These are phyloP conservation scores for Cyprinus carpio DNA, from an alignment of 2,113 vertebrate genomes.

Conservation along the genomic window DNA sequence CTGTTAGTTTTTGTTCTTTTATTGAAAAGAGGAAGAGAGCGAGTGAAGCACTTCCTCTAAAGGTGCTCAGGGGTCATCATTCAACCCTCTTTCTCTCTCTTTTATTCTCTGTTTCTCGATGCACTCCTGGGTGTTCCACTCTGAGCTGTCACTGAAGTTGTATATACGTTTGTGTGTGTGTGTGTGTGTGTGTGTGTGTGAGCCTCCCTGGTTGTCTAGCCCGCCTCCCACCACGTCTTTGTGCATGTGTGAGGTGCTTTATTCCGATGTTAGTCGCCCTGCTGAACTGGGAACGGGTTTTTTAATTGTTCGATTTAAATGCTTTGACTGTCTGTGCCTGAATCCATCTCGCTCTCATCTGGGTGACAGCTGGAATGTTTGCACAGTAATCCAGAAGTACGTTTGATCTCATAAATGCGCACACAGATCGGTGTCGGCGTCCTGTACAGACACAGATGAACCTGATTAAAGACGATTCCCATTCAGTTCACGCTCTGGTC, in stretches of 20 bases:
- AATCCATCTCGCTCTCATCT: conserved; percentile 3
- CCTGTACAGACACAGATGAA: conserved; percentile 1
- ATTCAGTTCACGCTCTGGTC: conserved; percentile 24
- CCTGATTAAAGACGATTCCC: conserved; percentile 26
- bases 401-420: conserved; percentile 38
- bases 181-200: background rate
- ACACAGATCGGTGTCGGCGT: background rate
- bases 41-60: conserved; percentile 41
- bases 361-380: conserved; percentile 33
- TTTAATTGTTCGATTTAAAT: conserved; percentile 19
- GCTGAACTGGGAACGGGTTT: background rate
- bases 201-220: background rate
- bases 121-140: conserved; percentile 16
- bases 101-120: conserved; percentile 28
- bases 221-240: conserved; percentile 18
- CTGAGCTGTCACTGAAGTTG: background rate
- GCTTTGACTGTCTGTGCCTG: conserved; percentile 8
- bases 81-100: conserved; percentile 11
- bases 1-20: conserved; percentile 45
- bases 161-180: background rate
- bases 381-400: conserved; percentile 1
- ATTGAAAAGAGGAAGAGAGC: conserved; percentile 39
- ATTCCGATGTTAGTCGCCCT: background rate
- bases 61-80: conserved; percentile 33
- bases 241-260: background rate